Evolutionary conservation across 2,797 vertebrate genomes (phyloP).

Genomic region (Champsocephalus gunnari): DNA sequence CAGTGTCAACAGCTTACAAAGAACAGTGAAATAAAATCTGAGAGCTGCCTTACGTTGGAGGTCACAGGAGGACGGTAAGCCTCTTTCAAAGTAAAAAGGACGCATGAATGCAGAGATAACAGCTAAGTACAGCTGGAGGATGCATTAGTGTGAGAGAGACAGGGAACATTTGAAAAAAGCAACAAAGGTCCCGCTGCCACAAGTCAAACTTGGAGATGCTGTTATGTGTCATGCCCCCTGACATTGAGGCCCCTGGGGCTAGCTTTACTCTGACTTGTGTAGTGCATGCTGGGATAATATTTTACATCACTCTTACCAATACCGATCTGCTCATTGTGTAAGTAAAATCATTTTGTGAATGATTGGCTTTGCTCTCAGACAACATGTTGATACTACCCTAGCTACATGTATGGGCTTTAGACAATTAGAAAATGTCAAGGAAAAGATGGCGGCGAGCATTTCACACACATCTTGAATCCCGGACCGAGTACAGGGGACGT

Average conservation of each 20-base stretch:
- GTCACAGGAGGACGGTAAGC: slow-evolving; percentile 12
- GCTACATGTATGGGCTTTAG: background rate
- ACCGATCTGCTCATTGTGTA: background rate
- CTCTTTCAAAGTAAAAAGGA: slow-evolving; percentile 11
- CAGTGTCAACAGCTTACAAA: slow-evolving; percentile 9
- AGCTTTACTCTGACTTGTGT: background rate
- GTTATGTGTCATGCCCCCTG: background rate
- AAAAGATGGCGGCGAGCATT: no score
- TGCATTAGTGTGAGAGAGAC: background rate
- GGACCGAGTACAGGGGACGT: no score
- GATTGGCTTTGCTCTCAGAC: background rate
- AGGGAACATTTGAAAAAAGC: background rate
- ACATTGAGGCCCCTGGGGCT: background rate
- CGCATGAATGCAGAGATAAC: background rate
- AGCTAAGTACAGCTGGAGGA: background rate
- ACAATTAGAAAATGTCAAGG: background rate
- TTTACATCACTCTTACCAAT: background rate
- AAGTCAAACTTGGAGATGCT: background rate
- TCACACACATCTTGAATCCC: no score
- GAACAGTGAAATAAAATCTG: slow-evolving; percentile 19
- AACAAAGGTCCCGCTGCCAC: background rate
- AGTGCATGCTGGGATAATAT: background rate
- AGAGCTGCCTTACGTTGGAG: slow-evolving; percentile 14
- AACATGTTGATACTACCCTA: background rate
- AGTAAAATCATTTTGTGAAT: background rate